A percentile compares a stretch with the other conserved stretches of the same genome.
Conservation (phyloP, 2,797 vertebrate species). For the Chaetophractus vellerosus region DNA sequence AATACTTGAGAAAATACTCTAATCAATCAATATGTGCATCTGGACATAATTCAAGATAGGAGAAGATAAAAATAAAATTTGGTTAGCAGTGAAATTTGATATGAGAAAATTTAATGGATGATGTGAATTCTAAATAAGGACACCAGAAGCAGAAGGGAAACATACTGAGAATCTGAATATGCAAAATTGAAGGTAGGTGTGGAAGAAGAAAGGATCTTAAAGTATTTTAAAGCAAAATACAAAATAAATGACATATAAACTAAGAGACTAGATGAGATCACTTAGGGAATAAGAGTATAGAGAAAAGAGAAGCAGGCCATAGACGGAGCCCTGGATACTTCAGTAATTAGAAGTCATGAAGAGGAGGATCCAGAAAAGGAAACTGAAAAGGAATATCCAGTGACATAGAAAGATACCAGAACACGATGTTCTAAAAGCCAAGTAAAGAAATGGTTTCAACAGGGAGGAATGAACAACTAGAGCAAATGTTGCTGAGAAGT, state of each 20-base stretch:
- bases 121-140: conserved; percentile 3
- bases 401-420: background rate
- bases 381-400: background rate
- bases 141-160: background rate
- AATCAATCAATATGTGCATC: background rate
- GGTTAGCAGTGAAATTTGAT: background rate
- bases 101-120: background rate
- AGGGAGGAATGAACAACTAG: background rate
- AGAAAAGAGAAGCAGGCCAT: background rate
- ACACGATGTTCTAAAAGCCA: background rate
- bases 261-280: background rate
- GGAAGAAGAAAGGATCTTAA: background rate
- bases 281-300: background rate
- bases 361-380: background rate
- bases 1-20: conserved; percentile 6
- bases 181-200: conserved; percentile 6
- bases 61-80: conserved; percentile 43
- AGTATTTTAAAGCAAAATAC: conserved; percentile 38
- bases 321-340: background rate
- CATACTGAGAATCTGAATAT: background rate
- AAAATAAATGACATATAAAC: background rate
- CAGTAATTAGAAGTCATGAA: background rate
- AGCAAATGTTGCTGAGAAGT: background rate
- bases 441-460: background rate
- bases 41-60: background rate